Percentiles rank a stretch among this genome's conserved stretches.
These are phyloP conservation scores for Hydractinia symbiolongicarpus DNA, from an alignment of 30 jellyfish, hydroid and myxozoan genomes.

Conservation along the genomic window DNA sequence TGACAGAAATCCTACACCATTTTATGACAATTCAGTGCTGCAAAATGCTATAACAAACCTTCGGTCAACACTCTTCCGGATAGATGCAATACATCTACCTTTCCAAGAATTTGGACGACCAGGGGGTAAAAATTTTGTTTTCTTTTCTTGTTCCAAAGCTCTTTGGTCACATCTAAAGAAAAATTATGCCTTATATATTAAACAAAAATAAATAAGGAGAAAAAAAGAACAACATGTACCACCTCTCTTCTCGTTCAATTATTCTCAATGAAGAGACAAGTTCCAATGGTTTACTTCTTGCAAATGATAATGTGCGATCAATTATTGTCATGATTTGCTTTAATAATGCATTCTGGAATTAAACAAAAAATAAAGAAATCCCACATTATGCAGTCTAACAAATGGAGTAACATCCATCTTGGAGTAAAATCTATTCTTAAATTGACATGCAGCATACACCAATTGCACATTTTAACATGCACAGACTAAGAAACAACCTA, in stretches of 20 bases:
- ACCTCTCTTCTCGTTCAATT: constrained; percentile 94
- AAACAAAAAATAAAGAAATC: neutral
- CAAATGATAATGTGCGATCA: constrained; percentile 62
- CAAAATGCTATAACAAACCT: constrained; percentile 33
- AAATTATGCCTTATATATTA: neutral
- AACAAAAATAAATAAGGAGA: no score
- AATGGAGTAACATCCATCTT: no score
- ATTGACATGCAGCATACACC: no score
- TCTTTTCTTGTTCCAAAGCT: constrained; percentile 46
- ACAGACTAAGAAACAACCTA: neutral
- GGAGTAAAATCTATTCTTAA: no score
- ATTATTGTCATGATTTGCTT: constrained; percentile 75
- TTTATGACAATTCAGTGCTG: no score
- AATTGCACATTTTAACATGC: no score
- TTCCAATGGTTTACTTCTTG: constrained; percentile 80
- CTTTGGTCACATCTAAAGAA: constrained; percentile 59
- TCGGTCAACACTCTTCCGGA: constrained; percentile 68
- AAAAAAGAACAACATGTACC: neutral
- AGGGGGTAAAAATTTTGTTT: constrained; percentile 72
- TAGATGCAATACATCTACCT: constrained; percentile 68
- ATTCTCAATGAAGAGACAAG: constrained; percentile 78
- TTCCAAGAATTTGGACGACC: constrained; percentile 86
- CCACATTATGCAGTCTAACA: neutral
- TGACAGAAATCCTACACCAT: no score
- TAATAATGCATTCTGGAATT: constrained; percentile 42